Conservation (phyloP, 2,113 vertebrate genomes). For the Elachura formosa region DNA sequence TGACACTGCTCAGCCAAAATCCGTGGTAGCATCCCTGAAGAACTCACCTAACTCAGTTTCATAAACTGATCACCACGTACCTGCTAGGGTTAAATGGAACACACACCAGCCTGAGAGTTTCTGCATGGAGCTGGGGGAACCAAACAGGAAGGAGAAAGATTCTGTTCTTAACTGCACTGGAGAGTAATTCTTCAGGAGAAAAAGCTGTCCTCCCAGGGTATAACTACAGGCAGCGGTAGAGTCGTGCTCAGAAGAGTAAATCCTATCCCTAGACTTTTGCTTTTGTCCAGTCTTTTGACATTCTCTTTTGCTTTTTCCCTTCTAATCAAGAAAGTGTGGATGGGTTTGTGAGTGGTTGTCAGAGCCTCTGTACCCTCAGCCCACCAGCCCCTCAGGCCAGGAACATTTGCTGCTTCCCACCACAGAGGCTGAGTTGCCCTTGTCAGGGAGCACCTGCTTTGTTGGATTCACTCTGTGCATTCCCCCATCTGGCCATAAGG, state of each 20-base stretch:
- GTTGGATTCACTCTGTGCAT: no score
- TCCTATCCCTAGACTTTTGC: background rate
- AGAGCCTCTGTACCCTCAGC: no score
- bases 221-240: background rate
- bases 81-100: background rate
- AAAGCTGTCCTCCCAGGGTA: background rate
- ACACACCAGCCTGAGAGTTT: accelerated
- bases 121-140: background rate
- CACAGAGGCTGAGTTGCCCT: background rate
- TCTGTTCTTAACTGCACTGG: background rate
- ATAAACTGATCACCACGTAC: accelerated
- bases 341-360: background rate
- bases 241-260: background rate
- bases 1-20: background rate
- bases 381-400: background rate
- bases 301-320: background rate
- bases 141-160: background rate
- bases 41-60: background rate
- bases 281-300: background rate
- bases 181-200: background rate
- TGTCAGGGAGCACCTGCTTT: background rate
- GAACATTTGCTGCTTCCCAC: background rate
- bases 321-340: background rate
- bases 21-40: background rate
- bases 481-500: background rate